Evolutionary conservation across 2,113 vertebrate genomes (phyloP).

Genomic region (Ceyx margarethae): DNA sequence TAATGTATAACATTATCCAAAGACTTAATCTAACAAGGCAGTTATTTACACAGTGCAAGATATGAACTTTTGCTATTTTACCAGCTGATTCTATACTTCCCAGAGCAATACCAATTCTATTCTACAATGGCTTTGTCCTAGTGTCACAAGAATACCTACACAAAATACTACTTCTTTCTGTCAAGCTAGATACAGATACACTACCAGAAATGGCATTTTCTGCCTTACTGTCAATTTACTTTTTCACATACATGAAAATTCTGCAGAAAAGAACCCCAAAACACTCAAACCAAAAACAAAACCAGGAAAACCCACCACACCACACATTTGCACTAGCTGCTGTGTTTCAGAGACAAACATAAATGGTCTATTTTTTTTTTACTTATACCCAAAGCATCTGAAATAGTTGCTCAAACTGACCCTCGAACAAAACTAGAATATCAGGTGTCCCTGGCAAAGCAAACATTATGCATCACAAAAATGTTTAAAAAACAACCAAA

Average conservation of each 20-base stretch:
- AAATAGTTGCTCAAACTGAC: background rate
- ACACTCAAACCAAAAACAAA: background rate
- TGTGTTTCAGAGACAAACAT: background rate
- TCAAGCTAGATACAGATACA: background rate
- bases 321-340: background rate
- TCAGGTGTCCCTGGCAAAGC: background rate
- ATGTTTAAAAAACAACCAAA: background rate
- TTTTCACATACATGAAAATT: background rate
- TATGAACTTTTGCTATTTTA: background rate
- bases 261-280: background rate
- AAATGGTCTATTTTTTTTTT: background rate
- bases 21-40: background rate
- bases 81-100: background rate
- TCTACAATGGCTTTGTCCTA: background rate
- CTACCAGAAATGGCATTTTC: background rate
- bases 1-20: background rate
- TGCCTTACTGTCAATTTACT: background rate
- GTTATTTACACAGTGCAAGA: background rate
- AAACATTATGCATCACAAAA: background rate
- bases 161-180: background rate
- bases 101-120: background rate
- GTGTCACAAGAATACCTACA: background rate
- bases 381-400: background rate
- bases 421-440: background rate
- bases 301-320: background rate